Evolutionary conservation across 2,797 vertebrate genomes (phyloP), one percentile per base, ranked within the genome.

Genomic region (Ataeniobius toweri): DNA sequence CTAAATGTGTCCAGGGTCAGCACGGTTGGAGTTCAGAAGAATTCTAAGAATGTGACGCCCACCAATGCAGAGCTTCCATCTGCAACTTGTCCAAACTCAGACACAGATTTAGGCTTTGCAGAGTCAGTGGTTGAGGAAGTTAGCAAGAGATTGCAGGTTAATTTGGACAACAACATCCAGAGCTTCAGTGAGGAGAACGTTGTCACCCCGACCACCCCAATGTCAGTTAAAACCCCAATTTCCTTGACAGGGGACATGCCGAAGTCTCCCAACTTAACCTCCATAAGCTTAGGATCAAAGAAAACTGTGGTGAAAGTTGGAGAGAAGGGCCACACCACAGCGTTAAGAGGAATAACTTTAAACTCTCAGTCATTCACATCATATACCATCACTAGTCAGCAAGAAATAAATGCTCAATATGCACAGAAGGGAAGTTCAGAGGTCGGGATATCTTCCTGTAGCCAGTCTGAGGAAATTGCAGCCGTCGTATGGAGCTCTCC

Each of bases 121-220:
- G 83, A 94, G 4, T 89, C 87, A 0, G 90, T 94, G 67, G 93
- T 93, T 79, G 86, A 85, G 12, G 94, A 95, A 76, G 93, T 93
- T 1, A 92, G 84, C 80, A 95, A 88, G 89, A 94, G 93, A 82
- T 89, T 96, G 70, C 88, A 88, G 8, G 88, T 93, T 75, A 85
- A 89, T 76, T 73, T 95, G 76, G 89, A 94, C 8, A 89, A 93
- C 84, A 85, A 77, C 18, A 73, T 75, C 13, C 14, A 36, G 10
- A 68, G 2, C 12, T 28, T 16, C 28, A 71, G 8, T 1, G 16
- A 73, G 76, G 79, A 81, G 5, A 14, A 61, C 3, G 0, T 39
- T 2, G 46, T 63, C 2, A 68, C 71, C 26, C 80, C 85, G 1
- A 85, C 56, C 10, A 77, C 82, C 0, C 24, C 80, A n/a, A 73